A percentile compares a stretch with the other conserved stretches of the same genome.
Evolutionary conservation across 2,113 vertebrate genomes (phyloP).

Genomic region (Nesogale talazaci): DNA sequence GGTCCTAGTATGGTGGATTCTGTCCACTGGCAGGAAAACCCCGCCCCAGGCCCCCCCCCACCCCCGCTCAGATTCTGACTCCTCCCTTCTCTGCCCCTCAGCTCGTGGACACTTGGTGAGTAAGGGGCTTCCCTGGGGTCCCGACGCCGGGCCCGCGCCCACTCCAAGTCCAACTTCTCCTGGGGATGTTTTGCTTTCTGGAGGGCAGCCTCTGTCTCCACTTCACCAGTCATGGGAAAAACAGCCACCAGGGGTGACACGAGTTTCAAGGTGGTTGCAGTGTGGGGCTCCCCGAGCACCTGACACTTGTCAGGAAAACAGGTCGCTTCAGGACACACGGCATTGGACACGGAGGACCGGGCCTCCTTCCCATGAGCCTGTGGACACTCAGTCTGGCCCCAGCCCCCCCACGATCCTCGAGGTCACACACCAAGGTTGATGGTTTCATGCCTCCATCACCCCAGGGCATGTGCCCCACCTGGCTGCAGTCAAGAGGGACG

Average conservation of each 20-base stretch:
- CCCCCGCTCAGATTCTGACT: neutral
- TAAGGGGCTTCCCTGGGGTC: neutral
- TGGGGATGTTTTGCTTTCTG: neutral
- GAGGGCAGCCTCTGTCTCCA: neutral
- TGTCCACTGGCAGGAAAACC: neutral
- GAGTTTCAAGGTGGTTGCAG: neutral
- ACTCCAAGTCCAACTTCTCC: accelerated
- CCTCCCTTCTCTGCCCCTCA: neutral
- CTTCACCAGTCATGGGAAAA: neutral
- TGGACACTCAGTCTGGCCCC: constrained; percentile 21
- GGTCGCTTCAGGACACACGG: constrained; percentile 69
- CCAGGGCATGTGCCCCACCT: neutral
- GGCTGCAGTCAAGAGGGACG: accelerated
- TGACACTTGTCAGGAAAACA: constrained; percentile 33
- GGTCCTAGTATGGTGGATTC: neutral
- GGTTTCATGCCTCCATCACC: too few relatives aligned
- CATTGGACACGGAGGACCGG: constrained; percentile 31
- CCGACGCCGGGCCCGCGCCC: neutral
- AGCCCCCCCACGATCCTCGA: neutral
- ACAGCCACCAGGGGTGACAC: neutral
- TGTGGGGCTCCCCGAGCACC: neutral
- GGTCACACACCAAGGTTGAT: too few relatives aligned
- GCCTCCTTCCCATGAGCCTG: constrained; percentile 42
- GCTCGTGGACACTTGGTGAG: neutral
- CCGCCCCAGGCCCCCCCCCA: neutral